Conservation (phyloP, 2,888 invertebrate genomes). For the Pemphredon lugubris region DNA sequence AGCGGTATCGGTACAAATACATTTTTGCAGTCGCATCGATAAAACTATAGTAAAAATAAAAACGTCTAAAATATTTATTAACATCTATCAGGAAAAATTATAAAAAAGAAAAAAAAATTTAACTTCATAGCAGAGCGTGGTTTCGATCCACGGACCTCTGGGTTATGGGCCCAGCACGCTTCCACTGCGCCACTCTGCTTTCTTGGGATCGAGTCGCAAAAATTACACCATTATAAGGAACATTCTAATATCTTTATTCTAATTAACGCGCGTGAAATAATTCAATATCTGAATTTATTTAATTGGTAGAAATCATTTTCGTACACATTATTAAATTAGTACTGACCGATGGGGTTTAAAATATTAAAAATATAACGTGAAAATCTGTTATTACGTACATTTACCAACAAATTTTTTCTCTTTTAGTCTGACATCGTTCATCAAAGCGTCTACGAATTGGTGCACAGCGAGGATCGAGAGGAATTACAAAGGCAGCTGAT, state of each 20-base stretch:
- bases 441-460: constrained; percentile 99
- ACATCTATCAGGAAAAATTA: not conserved
- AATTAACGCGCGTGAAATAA: too few relatives aligned
- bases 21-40: too few relatives aligned
- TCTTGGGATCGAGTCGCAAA: not conserved
- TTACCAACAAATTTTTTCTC: constrained; percentile 30
- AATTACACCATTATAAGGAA: not conserved
- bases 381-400: not conserved
- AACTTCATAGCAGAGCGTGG: constrained; percentile 75
- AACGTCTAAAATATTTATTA: too few relatives aligned
- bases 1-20: not conserved
- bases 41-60: too few relatives aligned
- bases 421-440: constrained; percentile 99
- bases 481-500: constrained; percentile 96
- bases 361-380: too few relatives aligned
- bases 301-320: not conserved
- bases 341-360: not conserved
- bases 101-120: constrained; percentile 5
- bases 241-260: not conserved
- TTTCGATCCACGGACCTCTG: constrained; percentile 79
- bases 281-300: too few relatives aligned
- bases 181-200: constrained; percentile 78
- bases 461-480: constrained; percentile 99
- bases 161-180: constrained; percentile 79
- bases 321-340: not conserved